A percentile compares a stretch with the other conserved stretches of the same genome.
phyloP scores from a whole-genome alignment of 2,113 vertebrate genomes.

The Phylloscopus whistleri region DNA sequence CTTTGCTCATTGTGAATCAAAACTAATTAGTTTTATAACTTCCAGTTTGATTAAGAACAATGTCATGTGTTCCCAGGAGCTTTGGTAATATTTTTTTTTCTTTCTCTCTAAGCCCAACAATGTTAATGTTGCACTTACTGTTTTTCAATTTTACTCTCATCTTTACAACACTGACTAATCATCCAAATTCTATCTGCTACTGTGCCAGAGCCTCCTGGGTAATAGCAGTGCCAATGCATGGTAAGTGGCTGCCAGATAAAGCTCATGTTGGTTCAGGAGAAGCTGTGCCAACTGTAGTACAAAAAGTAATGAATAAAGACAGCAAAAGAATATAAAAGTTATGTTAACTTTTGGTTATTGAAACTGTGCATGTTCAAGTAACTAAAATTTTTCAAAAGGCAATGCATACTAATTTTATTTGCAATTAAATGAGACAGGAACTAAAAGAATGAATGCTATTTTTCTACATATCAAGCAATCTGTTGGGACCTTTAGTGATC shows the following conservation, averaged over 20 bases:
- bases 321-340: background rate
- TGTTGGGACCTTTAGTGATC: background rate
- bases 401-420: background rate
- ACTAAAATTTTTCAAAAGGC: background rate
- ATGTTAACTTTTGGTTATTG: background rate
- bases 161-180: background rate
- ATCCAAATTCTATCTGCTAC: background rate
- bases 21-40: background rate
- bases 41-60: background rate
- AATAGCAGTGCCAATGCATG: background rate
- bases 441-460: background rate
- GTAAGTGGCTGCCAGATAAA: background rate
- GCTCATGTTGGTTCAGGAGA: background rate
- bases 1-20: background rate
- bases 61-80: background rate
- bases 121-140: slow-evolving; percentile 1
- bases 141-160: slow-evolving; percentile 32
- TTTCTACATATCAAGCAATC: background rate
- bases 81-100: background rate
- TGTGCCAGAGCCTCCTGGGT: background rate
- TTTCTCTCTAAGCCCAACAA: background rate
- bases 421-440: background rate
- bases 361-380: background rate
- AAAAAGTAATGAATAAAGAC: background rate
- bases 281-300: background rate